Conservation (phyloP, 1,140 invertebrate species). For the Aphelenchoides besseyi region DNA sequence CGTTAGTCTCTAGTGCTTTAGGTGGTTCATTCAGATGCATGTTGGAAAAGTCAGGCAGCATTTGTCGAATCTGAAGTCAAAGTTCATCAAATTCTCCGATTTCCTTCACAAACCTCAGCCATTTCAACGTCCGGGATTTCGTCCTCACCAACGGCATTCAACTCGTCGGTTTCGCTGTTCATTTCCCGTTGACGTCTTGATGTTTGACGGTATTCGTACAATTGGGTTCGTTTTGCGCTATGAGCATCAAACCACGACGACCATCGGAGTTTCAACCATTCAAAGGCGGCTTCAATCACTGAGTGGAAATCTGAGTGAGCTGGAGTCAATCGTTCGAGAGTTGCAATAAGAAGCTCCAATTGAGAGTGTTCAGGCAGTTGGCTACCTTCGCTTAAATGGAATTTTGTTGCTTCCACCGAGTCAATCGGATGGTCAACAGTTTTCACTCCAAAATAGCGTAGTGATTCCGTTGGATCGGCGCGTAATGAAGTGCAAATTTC, state of each 20-base stretch:
- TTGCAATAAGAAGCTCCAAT: not conserved
- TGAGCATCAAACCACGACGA: not conserved
- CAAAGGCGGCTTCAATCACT: not conserved
- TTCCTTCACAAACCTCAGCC: slow-evolving; percentile 18
- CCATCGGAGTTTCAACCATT: slow-evolving; percentile 14
- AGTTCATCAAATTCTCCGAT: slow-evolving; percentile 6
- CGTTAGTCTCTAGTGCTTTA: not conserved
- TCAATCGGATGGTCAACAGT: not conserved
- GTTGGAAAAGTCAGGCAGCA: slow-evolving; percentile 35
- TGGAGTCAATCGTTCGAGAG: not conserved
- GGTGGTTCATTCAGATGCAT: not conserved
- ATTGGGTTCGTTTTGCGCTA: not conserved
- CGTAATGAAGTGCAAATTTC: not conserved
- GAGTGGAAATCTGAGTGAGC: not conserved
- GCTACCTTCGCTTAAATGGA: not conserved
- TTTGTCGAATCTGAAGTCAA: slow-evolving; percentile 30
- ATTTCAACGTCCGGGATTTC: slow-evolving; percentile 23
- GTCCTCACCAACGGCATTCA: not conserved
- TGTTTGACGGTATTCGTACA: slow-evolving; percentile 13
- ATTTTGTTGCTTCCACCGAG: not conserved
- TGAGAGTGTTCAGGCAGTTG: slow-evolving; percentile 5
- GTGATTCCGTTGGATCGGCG: not conserved
- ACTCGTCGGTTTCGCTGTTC: not conserved
- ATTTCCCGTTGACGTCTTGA: not conserved
- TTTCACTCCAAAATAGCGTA: not conserved